Base-by-base conservation (phyloP, 2,113 vertebrate genomes). In the Brachypteracias leptosomus region DNA sequence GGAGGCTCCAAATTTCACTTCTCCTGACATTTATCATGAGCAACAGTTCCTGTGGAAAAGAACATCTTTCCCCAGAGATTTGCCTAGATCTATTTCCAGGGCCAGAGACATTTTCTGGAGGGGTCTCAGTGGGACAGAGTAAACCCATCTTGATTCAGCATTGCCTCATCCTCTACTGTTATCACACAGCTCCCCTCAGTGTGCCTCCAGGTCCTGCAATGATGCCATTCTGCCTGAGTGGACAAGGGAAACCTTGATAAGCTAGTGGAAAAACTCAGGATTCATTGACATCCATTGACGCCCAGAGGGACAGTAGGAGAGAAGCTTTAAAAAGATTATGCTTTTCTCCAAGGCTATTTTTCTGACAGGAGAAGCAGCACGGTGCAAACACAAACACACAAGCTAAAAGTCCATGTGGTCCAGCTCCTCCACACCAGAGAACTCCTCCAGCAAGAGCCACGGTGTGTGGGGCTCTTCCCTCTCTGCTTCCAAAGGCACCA, bases 171-270 rank as follows among this genome's bases (percentile, higher is more conserved):
- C 26, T 85, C n/a, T 5, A 5, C 31, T 85, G n/a, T 28, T 72
- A 42, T 9, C 63, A 78, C 1, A 9, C 16, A 91, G 44, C 9
- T 6, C 7, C 1, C 7, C 14, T 0, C 6, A 62, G 5, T 4
- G 33, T 28, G 16, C 28, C 61, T 71, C 31, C 38, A 77, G 49
- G 16, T 59, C 47, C n/a, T 59, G 29, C 26, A 51, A 15, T 28
- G 16, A 35, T 36, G 33, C 11, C 49, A 52, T 6, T 6, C 18
- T 44, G 24, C 9, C 51, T 11, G 29, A 70, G 36, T 4, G 33
- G 59, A 42, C 15, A 13, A 16, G 42, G 5, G 33, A 7, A 75
- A 73, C 26, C 11, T 36, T 63, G 14, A 13, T n/a, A 76, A 92
- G 38, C 18, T 28, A 40, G 33, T 3, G 16, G 51, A 62, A 52